phyloP scores from a whole-genome alignment of 2,888 invertebrate species.

The Lasioglossum pauxillum region DNA sequence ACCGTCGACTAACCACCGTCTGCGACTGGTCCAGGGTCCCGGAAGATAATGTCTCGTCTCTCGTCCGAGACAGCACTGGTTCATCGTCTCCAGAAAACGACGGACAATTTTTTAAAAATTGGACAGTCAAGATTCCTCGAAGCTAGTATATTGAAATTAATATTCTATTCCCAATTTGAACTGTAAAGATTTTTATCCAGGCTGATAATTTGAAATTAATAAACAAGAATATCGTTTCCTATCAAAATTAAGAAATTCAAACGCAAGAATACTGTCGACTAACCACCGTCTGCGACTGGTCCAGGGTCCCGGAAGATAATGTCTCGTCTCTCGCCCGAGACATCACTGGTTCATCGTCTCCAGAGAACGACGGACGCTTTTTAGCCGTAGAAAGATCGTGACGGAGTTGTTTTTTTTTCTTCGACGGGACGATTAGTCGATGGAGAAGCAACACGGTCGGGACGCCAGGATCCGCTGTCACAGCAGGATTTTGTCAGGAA shows the following conservation, averaged over 20 bases:
- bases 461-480: constrained; percentile 73
- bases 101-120: constrained; percentile 26
- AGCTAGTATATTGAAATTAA: background rate
- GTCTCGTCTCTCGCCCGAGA: background rate
- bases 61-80: background rate
- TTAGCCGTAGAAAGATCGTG: constrained; percentile 27
- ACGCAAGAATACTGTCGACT: background rate
- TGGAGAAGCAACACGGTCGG: constrained; percentile 54
- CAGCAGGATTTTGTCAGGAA: constrained; percentile 76
- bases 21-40: background rate
- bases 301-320: background rate
- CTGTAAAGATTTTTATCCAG: background rate
- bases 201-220: no score
- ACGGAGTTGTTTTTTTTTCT: constrained; percentile 19
- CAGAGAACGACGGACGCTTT: constrained; percentile 9
- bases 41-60: background rate
- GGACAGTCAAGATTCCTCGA: no score
- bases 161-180: background rate
- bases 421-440: constrained; percentile 54
- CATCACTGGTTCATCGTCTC: background rate
- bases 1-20: background rate
- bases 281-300: background rate
- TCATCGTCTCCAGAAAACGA: background rate
- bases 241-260: background rate
- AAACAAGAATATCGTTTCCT: no score